Conservation (phyloP, 2,888 invertebrate genomes). For the Ariolimax columbianus region DNA sequence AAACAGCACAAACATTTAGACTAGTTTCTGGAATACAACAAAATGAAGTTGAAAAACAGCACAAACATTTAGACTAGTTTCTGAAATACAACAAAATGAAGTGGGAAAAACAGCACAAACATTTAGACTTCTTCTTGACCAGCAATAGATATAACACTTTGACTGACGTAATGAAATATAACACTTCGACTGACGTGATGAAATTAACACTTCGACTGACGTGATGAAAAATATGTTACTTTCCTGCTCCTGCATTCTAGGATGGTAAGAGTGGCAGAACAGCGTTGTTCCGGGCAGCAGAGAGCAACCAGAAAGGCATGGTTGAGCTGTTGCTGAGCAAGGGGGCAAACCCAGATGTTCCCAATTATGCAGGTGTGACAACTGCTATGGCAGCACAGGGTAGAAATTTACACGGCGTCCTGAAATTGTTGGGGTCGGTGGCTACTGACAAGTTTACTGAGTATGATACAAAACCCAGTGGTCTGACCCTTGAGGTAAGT, state of each 20-base stretch:
- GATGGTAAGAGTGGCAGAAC: slow-evolving; percentile 73
- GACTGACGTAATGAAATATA: no score
- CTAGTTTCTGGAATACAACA: no score
- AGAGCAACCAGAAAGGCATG: slow-evolving; percentile 60
- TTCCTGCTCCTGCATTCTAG: slow-evolving; percentile 17
- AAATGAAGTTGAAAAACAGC: no score
- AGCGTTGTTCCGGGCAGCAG: slow-evolving; percentile 68
- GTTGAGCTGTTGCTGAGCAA: slow-evolving; percentile 60
- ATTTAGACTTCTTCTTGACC: no score
- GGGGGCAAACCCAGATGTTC: slow-evolving; percentile 66
- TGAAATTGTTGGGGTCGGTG: slow-evolving; percentile 41
- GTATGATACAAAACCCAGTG: slow-evolving; percentile 18
- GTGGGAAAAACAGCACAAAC: no score
- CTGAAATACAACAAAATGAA: no score
- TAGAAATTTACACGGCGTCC: slow-evolving; percentile 52
- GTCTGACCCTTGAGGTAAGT: slow-evolving; percentile 18
- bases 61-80: no score
- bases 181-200: no score
- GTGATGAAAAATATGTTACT: not conserved
- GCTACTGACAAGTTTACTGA: slow-evolving; percentile 42
- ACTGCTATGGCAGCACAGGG: slow-evolving; percentile 58
- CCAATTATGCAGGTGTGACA: slow-evolving; percentile 69
- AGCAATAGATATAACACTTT: no score
- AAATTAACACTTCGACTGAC: no score
- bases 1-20: no score